Base-by-base conservation (phyloP, 30 jellyfish, hydroid and myxozoan genomes). In the Hydra vulgaris region DNA sequence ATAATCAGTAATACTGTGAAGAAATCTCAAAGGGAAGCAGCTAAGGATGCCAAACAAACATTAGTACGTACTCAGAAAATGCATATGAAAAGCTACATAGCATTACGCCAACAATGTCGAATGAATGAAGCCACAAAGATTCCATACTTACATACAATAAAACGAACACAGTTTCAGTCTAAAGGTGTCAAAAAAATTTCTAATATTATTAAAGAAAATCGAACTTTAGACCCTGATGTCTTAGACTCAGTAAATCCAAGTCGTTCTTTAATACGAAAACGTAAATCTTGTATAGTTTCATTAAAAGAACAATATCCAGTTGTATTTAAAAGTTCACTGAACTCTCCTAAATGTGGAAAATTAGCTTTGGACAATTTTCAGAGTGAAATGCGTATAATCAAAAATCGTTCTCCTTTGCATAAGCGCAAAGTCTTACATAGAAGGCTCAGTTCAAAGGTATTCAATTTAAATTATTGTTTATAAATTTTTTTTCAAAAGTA, bases 31-130 rank as follows among this genome's bases (percentile, higher is more conserved):
- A 68, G 16, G 75, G 75, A 68, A 68, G 16, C 16, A 15, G 25
- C 75, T 1, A 68, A 68, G 16, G 75, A 68, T 68, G 75, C 75
- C 25, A 68, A 68, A 68, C 75, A 68, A 68, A 68, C 75, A 15
- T 68, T 68, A 68, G 83, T 54, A 7, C 82, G 95, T 22, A 82
- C 96, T 8, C 98, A 95, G 15, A 75, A 95, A 1, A 74, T 79
- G 25, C 98, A 92, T 52, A 92, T 92, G 98, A 93, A 87, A 21
- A 92, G 98, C 71, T 92, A 92, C 61, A 92, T 92, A 5, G 98
- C 91, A 3, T 53, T 92, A 53, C 88, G 98, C 0, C 98, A 92
- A 66, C 98, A 90, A 73, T 90, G 94, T 17, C 88, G 95, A 7
- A 71, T 76, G 54, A 74, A 87, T 53, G 97, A 90, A 23, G 75